Evolutionary conservation across 64 coral and sea anemone genomes (phyloP).

Genomic region (Pocillopora damicornis): DNA sequence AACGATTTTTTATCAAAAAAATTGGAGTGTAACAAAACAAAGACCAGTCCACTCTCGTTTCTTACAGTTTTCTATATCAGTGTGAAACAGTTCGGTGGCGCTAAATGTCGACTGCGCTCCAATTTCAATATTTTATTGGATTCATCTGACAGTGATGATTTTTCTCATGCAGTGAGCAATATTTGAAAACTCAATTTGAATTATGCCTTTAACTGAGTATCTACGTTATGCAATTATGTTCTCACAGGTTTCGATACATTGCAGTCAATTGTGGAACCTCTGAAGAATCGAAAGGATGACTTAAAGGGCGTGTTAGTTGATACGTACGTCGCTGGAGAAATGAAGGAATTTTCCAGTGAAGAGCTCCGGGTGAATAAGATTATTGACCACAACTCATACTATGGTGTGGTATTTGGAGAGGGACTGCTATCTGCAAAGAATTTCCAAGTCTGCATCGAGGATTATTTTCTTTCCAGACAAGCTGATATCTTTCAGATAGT

Average conservation of each 20-base stretch:
- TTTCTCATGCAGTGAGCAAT: too few species aligned
- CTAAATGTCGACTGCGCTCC: too few species aligned
- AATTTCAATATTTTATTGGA: too few species aligned
- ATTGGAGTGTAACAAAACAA: too few species aligned
- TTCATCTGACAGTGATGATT: too few species aligned
- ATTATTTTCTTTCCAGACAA: slow-evolving; percentile 65
- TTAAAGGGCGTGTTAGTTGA: slow-evolving; percentile 81
- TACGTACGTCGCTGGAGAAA: slow-evolving; percentile 85
- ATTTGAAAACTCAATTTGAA: too few species aligned
- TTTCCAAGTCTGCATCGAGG: slow-evolving; percentile 71
- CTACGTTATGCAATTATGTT: not conserved
- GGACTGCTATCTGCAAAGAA: slow-evolving; percentile 35
- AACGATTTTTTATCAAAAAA: too few species aligned
- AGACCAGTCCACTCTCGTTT: too few species aligned
- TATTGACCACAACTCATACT: slow-evolving; percentile 73
- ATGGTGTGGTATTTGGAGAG: slow-evolving; percentile 85
- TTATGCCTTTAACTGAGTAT: not conserved
- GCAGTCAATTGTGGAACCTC: slow-evolving; percentile 11
- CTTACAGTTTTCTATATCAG: too few species aligned
- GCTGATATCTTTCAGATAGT: slow-evolving; percentile 71
- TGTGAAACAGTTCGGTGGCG: too few species aligned
- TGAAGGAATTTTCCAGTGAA: slow-evolving; percentile 26
- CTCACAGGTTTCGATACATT: not conserved
- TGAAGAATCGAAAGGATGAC: slow-evolving; percentile 57
- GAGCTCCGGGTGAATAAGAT: slow-evolving; percentile 88